Percentiles rank a stretch among this genome's conserved stretches.
These are phyloP conservation scores for Axea sp. DNA, from an alignment of 2,888 invertebrate genomes.

Conservation along the genomic window DNA sequence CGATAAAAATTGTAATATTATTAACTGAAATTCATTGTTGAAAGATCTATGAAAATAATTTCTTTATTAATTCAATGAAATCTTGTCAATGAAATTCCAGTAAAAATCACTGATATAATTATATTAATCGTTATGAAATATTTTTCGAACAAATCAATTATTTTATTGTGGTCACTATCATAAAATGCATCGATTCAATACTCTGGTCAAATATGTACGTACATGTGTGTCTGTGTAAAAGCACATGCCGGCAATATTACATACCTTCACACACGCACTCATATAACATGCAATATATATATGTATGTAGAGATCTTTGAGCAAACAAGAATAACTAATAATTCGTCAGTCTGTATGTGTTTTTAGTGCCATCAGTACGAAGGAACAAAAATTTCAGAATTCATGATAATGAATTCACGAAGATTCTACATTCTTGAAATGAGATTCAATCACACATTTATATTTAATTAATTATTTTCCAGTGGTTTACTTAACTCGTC, in stretches of 20 bases:
- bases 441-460: conserved; percentile 54
- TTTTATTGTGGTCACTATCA: too few relatives aligned
- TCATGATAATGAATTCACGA: conserved; percentile 33
- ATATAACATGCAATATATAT: conserved; percentile 19
- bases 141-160: too few relatives aligned
- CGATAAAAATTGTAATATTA: too few relatives aligned
- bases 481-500: not conserved
- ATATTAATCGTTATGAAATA: too few relatives aligned
- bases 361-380: conserved; percentile 55
- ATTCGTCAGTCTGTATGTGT: conserved; percentile 50
- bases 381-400: conserved; percentile 52
- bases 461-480: conserved; percentile 28
- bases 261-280: not conserved
- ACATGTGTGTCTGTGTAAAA: conserved; percentile 6
- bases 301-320: conserved; percentile 45
- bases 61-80: too few relatives aligned
- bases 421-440: conserved; percentile 47
- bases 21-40: too few relatives aligned
- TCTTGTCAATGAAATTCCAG: too few relatives aligned
- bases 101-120: too few relatives aligned
- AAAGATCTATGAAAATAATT: too few relatives aligned
- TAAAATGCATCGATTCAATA: too few relatives aligned
- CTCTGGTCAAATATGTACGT: conserved; percentile 14
- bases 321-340: conserved; percentile 47
- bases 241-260: not conserved